A percentile compares a stretch with the other conserved stretches of the same genome.
Evolutionary conservation across 2,888 invertebrate species (phyloP).

Genomic region (Acanthosoma haemorrhoidale): DNA sequence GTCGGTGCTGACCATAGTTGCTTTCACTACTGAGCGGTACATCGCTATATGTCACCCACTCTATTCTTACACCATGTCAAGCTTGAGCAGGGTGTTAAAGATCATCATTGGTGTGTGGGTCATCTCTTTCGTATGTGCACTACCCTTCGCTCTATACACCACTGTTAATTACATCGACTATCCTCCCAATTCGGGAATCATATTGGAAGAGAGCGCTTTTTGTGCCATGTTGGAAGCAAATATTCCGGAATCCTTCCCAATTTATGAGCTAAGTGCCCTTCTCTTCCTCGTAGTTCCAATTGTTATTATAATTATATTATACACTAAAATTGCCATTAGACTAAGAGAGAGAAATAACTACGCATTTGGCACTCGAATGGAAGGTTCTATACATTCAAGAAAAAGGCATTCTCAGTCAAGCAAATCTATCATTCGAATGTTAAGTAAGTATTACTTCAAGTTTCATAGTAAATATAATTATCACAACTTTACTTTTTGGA

Average conservation of each 20-base stretch:
- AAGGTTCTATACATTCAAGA: background rate
- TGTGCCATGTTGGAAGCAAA: conserved; percentile 65
- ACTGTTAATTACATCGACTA: conserved; percentile 68
- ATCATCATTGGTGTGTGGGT: conserved; percentile 75
- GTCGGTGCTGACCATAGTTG: conserved; percentile 84
- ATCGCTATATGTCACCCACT: conserved; percentile 87
- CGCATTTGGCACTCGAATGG: background rate
- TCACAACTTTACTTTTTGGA: no score
- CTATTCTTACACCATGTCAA: conserved; percentile 74
- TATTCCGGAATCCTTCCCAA: conserved; percentile 55
- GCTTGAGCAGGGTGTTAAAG: conserved; percentile 70
- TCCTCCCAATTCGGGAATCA: conserved; percentile 55
- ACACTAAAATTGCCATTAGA: conserved; percentile 69
- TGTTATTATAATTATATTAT: conserved; percentile 68
- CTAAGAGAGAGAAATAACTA: conserved; percentile 47
- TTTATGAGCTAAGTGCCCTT: conserved; percentile 74
- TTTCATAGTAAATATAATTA: no score
- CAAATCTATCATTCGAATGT: conserved; percentile 71
- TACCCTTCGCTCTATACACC: conserved; percentile 71
- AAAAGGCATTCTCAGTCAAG: conserved; percentile 53
- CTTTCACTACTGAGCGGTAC: conserved; percentile 86
- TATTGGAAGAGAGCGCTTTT: conserved; percentile 69
- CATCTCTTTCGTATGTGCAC: conserved; percentile 65
- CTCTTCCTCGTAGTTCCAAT: conserved; percentile 70
- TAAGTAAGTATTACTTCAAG: conserved; percentile 66